Percentiles rank a stretch among this genome's conserved stretches.
phyloP scores from a whole-genome alignment of 2,888 invertebrate genomes.

The Ornithoptera alexandrae region DNA sequence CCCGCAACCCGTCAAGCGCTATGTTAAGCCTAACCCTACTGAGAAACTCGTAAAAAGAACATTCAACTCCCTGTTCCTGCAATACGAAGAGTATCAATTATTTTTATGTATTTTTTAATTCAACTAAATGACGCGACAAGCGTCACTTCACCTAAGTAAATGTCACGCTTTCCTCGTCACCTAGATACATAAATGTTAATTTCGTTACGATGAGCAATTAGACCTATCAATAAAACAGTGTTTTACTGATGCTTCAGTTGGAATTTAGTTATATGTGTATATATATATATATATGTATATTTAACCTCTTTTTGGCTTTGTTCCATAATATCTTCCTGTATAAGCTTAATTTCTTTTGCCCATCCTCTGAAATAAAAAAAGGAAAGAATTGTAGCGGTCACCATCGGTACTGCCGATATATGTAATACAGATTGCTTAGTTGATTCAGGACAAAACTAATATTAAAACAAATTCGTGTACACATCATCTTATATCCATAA shows the following conservation, averaged over 20 bases:
- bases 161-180: too few species aligned
- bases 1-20: constrained; percentile 61
- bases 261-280: too few species aligned
- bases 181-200: too few species aligned
- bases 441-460: too few species aligned
- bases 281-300: background rate
- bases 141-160: too few species aligned
- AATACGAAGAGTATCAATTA: background rate
- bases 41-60: constrained; percentile 58
- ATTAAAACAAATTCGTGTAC: background rate
- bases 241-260: too few species aligned
- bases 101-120: background rate
- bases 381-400: background rate
- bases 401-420: background rate
- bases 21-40: constrained; percentile 58
- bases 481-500: background rate
- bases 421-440: background rate
- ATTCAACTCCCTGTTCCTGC: constrained; percentile 52
- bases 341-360: constrained; percentile 56
- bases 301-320: constrained; percentile 48
- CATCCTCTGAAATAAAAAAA: constrained; percentile 53
- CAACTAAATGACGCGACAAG: background rate
- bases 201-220: too few species aligned
- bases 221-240: too few species aligned
- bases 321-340: constrained; percentile 56